Percentiles rank a stretch among this genome's conserved stretches.
phyloP scores from a whole-genome alignment of 2,113 vertebrate species.

The Paramormyrops kingsleyae region DNA sequence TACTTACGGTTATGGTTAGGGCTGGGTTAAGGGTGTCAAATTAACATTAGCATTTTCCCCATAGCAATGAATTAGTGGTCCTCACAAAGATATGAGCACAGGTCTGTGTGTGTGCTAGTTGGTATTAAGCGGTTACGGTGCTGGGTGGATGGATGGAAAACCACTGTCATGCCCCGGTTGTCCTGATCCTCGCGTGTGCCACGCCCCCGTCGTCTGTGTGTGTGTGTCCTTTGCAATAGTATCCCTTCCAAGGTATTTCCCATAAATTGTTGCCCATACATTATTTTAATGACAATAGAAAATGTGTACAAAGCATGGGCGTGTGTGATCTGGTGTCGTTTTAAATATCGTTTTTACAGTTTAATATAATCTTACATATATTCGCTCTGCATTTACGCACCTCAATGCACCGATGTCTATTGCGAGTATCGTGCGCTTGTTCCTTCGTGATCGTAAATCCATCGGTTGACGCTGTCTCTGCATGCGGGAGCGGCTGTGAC shows the following conservation, averaged over 20 bases:
- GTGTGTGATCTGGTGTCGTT: neutral
- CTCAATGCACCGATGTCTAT: neutral
- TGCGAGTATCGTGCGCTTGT: neutral
- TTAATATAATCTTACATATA: neutral
- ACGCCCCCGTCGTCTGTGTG: neutral
- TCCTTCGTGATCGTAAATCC: neutral
- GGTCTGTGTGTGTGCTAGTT: neutral
- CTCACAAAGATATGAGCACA: neutral
- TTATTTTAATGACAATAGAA: neutral
- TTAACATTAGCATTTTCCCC: too few relatives aligned
- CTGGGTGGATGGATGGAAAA: too few relatives aligned
- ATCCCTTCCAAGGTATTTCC: neutral
- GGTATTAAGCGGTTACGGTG: too few relatives aligned
- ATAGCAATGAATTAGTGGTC: too few relatives aligned
- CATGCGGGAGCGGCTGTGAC: neutral
- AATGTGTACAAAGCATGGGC: neutral
- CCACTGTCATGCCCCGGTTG: too few relatives aligned
- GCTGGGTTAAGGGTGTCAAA: neutral
- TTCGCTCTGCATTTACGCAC: neutral
- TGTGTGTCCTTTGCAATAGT: neutral
- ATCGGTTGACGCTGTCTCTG: neutral
- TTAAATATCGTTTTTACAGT: neutral
- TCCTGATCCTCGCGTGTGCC: too few relatives aligned
- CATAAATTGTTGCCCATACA: neutral
- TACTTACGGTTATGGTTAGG: neutral